Percentiles rank a stretch among this genome's conserved stretches.
These are phyloP conservation scores for Eurystomus glaucurus DNA, from an alignment of 2,797 vertebrate species.

Conservation along the genomic window DNA sequence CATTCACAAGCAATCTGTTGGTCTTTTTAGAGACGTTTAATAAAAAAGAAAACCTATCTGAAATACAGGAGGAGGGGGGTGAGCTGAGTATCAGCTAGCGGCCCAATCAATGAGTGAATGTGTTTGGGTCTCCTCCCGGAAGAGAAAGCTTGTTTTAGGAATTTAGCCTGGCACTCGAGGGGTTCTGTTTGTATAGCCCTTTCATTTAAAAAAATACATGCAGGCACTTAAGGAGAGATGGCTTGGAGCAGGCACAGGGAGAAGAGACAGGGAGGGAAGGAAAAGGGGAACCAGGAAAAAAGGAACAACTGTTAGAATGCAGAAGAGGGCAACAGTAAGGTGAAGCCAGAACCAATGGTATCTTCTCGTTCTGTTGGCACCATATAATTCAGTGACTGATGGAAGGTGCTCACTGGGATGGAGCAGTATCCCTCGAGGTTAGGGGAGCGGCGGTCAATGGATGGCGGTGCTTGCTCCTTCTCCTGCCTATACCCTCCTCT, in stretches of 20 bases:
- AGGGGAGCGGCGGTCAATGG: neutral
- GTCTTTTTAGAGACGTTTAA: constrained; percentile 73
- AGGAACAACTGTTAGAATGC: neutral
- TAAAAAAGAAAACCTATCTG: constrained; percentile 73
- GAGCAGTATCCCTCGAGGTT: fast-evolving
- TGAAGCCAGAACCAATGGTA: neutral
- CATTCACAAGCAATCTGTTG: constrained; percentile 80
- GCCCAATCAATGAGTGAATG: constrained; percentile 73
- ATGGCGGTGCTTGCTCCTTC: neutral
- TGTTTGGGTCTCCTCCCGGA: constrained; percentile 58
- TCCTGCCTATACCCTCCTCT: neutral
- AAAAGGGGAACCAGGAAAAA: neutral
- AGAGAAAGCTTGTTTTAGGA: constrained; percentile 72
- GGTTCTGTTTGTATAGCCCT: constrained; percentile 66
- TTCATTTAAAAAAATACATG: constrained; percentile 59
- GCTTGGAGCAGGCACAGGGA: constrained; percentile 13
- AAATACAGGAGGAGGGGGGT: constrained; percentile 55
- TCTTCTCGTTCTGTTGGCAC: neutral
- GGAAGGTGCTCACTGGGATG: neutral
- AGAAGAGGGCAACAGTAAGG: neutral
- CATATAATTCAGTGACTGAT: neutral
- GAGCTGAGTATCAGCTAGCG: constrained; percentile 71
- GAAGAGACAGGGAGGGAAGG: constrained; percentile 20
- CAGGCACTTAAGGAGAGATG: constrained; percentile 47
- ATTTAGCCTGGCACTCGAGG: constrained; percentile 11